phyloP scores from a whole-genome alignment of 2,113 vertebrate genomes.

The Cathartes aura region DNA sequence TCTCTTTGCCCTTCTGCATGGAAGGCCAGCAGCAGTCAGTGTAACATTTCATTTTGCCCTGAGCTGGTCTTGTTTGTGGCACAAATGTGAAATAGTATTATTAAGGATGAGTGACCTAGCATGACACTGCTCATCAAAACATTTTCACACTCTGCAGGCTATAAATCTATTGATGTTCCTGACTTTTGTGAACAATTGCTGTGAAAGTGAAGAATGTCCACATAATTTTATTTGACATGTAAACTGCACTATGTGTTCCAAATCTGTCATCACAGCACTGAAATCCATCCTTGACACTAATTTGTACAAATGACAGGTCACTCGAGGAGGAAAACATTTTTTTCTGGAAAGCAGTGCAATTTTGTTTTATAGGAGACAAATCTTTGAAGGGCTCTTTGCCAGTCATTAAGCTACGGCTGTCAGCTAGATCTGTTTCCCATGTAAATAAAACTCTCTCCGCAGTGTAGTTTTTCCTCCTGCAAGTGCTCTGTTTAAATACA shows the following conservation, averaged over 20 bases:
- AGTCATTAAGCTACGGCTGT: not conserved
- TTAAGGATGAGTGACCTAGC: not conserved
- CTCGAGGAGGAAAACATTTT: not conserved
- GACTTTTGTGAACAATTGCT: not conserved
- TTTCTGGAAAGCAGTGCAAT: not conserved
- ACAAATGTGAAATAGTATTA: not conserved
- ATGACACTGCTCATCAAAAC: not conserved
- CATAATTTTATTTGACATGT: not conserved
- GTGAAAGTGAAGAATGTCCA: not conserved
- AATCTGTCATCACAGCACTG: not conserved
- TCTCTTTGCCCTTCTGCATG: not conserved
- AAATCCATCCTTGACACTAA: constrained; percentile 34
- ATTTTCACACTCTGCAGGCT: not conserved
- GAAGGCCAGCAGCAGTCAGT: not conserved
- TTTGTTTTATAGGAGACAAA: constrained; percentile 10
- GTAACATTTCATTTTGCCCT: not conserved
- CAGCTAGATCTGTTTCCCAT: not conserved
- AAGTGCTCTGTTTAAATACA: not conserved
- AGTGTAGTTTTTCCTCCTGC: not conserved
- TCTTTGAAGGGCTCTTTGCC: not conserved
- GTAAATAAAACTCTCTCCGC: not conserved
- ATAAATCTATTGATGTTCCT: not conserved
- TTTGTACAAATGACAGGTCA: not conserved
- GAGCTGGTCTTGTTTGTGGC: not conserved
- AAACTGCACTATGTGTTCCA: not conserved